Base-by-base conservation (phyloP, 2,113 vertebrate genomes). In the Proterorhinus semilunaris region DNA sequence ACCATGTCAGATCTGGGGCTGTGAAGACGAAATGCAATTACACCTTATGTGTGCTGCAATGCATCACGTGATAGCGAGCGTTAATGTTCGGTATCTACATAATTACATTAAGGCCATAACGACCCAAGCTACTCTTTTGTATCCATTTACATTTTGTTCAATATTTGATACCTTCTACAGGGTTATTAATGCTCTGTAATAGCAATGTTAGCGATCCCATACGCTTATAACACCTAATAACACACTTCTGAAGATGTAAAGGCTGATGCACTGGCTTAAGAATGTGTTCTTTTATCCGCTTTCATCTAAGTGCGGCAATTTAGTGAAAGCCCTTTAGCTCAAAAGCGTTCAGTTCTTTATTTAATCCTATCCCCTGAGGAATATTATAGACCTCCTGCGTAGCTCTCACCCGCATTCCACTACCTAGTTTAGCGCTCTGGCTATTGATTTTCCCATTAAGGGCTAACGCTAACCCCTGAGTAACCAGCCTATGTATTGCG, bases 371-470 rank as follows among this genome's bases (percentile, higher is more conserved):
- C 73, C 90, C 86, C 84, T 61, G 67, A 87, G 90, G 87, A 91
- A 89, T 91, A 90, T 87, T 85, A 83, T 69, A 83, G 88, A 90
- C 88, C 90, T 87, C 90, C 87, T 83, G 84, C 67, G 59, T 82
- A 86, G 88, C 84, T 86, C 82, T 86, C 83, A 87, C 88, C 80
- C 78, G 65, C 90, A 91, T 91, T 91, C 90, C 88, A 89, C 81
- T 77, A 90, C 85, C 87, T 88, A 91, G 88, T 91, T 90, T 89
- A 87, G 86, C 66, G 64, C 86, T 90, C 75, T 72, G 63, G 74
- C 83, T 87, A 91, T 91, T 91, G 90, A 90, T 91, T 91, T 91
- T 88, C 84, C 85, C 88, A 91, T 91, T 91, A 90, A 89, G 85
- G 81, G 83, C 85, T 88, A 87, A 88, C 75, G 65, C 88, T 88